Percentiles rank a stretch among this genome's conserved stretches.
Conservation (phyloP, 2,113 vertebrate species). For the Talpa occidentalis region DNA sequence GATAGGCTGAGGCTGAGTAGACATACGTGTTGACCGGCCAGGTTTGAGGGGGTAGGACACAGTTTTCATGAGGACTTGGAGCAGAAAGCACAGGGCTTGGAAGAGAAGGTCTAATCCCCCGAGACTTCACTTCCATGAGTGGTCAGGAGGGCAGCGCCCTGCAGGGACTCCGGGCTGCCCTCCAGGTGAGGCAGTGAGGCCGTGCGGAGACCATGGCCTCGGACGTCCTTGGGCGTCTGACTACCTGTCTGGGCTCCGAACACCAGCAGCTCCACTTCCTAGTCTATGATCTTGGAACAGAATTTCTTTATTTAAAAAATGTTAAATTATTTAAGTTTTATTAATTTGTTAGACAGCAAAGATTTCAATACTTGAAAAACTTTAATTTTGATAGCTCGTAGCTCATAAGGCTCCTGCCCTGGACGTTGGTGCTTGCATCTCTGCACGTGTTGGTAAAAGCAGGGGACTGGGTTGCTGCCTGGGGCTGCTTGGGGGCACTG, state of each 20-base stretch:
- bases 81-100: not conserved
- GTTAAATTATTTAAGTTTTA: not conserved
- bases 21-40: fast-evolving
- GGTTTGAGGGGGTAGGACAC: fast-evolving
- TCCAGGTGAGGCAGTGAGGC: too few species aligned
- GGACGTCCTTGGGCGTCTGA: too few species aligned
- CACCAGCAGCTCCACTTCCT: not conserved
- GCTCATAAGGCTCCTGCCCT: fast-evolving
- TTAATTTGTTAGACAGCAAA: not conserved
- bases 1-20: not conserved
- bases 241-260: not conserved
- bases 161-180: too few species aligned
- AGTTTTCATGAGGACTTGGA: fast-evolving
- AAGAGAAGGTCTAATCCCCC: fast-evolving
- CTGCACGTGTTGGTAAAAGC: too few species aligned
- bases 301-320: not conserved
- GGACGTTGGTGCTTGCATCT: fast-evolving
- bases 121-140: fast-evolving
- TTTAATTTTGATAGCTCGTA: not conserved
- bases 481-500: not conserved
- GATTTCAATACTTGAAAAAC: not conserved
- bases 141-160: too few species aligned
- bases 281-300: not conserved
- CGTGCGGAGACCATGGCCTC: fast-evolving
- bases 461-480: not conserved